phyloP scores from a whole-genome alignment of 2,113 vertebrate species.

The Pelecanus crispus region DNA sequence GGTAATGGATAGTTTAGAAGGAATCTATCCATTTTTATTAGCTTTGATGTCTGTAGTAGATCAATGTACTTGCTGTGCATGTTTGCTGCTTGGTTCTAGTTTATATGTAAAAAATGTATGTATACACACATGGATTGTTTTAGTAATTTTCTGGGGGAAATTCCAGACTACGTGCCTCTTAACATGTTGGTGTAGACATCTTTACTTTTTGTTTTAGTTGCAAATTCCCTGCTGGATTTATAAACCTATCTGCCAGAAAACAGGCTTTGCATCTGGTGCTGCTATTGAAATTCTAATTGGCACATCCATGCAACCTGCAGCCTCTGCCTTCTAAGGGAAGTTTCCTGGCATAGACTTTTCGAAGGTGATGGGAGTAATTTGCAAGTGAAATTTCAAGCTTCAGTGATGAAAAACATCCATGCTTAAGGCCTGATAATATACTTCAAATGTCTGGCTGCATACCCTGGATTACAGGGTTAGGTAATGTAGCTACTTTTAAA shows the following conservation, averaged over 20 bases:
- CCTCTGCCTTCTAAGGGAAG: neutral
- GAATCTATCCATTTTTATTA: neutral
- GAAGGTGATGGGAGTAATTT: neutral
- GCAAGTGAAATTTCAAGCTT: neutral
- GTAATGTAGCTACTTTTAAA: neutral
- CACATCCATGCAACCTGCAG: neutral
- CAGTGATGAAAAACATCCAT: neutral
- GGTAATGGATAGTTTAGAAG: neutral
- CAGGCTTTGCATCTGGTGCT: neutral
- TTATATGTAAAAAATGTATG: neutral
- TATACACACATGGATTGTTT: neutral
- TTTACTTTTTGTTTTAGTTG: neutral
- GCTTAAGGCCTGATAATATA: neutral
- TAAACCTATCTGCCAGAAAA: neutral
- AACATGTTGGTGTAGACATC: neutral
- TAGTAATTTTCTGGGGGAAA: neutral
- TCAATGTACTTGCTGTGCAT: neutral
- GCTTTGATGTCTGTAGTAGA: neutral
- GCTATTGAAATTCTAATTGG: neutral
- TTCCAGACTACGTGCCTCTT: neutral
- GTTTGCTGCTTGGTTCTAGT: neutral
- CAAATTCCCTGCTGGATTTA: neutral
- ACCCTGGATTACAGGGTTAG: neutral
- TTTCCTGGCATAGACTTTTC: neutral
- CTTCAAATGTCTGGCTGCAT: neutral